phyloP scores from a whole-genome alignment of 1,140 invertebrate species.

The Drosophila fuyamai region DNA sequence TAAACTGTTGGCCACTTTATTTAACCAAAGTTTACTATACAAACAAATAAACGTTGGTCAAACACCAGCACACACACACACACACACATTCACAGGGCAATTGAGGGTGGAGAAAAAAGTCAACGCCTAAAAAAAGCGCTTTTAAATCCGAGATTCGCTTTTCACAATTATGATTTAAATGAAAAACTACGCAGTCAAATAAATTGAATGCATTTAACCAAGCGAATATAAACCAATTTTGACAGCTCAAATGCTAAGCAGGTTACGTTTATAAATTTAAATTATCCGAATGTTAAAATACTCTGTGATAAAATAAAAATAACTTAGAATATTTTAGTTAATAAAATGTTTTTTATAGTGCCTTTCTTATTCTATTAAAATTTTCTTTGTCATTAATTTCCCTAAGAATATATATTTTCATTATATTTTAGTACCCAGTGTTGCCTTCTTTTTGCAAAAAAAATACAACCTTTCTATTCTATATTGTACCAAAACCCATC shows the following conservation, averaged over 20 bases:
- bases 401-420: neutral
- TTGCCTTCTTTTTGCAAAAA: too few species aligned
- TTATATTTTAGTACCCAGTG: too few species aligned
- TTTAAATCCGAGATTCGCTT: constrained; percentile 45
- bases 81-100: too few species aligned
- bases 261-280: neutral
- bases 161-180: constrained; percentile 59
- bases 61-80: constrained; percentile 29
- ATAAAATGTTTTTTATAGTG: neutral
- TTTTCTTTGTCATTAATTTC: neutral
- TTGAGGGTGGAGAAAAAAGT: constrained; percentile 8
- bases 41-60: constrained; percentile 79
- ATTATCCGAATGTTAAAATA: neutral
- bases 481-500: neutral
- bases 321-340: neutral
- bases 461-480: neutral
- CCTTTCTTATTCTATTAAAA: neutral
- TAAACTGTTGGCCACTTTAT: constrained; percentile 81
- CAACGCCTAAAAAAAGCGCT: constrained; percentile 32
- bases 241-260: constrained; percentile 25
- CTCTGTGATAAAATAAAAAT: neutral
- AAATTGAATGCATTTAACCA: constrained; percentile 32
- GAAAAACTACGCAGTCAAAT: constrained; percentile 36
- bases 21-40: constrained; percentile 82
- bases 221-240: constrained; percentile 28